These are phyloP conservation scores for Penaeus japonicus DNA, from an alignment of 1,140 invertebrate species.

Conservation along the genomic window DNA sequence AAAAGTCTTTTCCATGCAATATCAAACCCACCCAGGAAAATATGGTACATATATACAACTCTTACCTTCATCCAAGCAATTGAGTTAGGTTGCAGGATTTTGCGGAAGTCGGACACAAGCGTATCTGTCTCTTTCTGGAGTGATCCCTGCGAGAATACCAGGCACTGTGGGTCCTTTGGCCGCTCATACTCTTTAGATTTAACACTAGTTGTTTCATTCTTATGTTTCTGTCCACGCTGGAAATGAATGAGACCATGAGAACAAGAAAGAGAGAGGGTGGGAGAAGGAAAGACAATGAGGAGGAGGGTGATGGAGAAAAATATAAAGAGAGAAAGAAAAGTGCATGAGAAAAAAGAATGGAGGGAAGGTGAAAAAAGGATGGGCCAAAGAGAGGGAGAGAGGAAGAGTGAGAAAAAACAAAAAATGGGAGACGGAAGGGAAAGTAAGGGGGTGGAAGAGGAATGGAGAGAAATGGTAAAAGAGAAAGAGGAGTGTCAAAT, in stretches of 20 bases:
- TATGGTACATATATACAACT: neutral
- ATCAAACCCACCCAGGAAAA: too few species aligned
- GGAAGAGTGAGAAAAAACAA: neutral
- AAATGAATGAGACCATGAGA: neutral
- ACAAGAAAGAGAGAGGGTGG: neutral
- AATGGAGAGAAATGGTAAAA: too few species aligned
- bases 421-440: neutral
- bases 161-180: neutral
- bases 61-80: neutral
- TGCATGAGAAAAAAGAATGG: too few species aligned
- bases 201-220: too few species aligned
- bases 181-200: neutral
- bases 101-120: neutral
- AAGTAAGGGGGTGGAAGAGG: neutral
- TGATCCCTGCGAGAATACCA: neutral
- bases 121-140: neutral
- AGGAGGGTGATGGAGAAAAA: too few species aligned
- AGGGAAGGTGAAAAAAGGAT: neutral
- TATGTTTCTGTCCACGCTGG: too few species aligned
- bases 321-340: too few species aligned
- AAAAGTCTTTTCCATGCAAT: too few species aligned
- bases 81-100: neutral
- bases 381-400: neutral
- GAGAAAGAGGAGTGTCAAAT: too few species aligned
- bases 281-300: neutral